Conservation (phyloP, 2,113 vertebrate species). For the Barnardius zonarius region DNA sequence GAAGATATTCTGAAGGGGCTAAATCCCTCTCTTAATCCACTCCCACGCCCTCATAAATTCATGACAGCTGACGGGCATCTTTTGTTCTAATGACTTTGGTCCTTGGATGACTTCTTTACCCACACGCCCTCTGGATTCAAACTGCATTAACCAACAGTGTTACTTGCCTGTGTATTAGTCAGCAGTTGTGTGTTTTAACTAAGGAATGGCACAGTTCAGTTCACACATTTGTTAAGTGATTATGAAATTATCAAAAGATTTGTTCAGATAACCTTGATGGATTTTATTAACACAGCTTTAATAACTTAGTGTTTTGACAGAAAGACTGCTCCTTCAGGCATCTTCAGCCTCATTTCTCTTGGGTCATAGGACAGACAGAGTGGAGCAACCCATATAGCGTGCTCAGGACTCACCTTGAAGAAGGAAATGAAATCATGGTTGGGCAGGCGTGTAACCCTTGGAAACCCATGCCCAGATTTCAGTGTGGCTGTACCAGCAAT, state of each 20-base stretch:
- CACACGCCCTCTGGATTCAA: background rate
- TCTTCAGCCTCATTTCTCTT: background rate
- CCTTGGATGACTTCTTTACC: background rate
- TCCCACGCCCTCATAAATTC: background rate
- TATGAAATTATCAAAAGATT: conserved; percentile 1
- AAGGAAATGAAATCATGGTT: background rate
- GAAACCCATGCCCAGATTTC: background rate
- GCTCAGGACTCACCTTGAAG: background rate
- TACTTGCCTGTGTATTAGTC: background rate
- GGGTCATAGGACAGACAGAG: background rate
- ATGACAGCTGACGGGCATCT: background rate
- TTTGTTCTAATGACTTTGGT: background rate
- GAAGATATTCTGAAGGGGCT: background rate
- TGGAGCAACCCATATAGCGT: background rate
- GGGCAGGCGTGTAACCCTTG: background rate
- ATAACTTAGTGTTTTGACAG: background rate
- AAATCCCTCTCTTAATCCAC: conserved; percentile 13
- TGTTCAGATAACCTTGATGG: background rate
- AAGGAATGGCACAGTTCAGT: background rate
- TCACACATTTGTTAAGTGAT: background rate
- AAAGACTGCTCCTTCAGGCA: background rate
- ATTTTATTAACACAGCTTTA: background rate
- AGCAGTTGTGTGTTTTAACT: background rate
- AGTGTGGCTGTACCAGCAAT: background rate
- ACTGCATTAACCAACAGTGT: background rate